phyloP scores from a whole-genome alignment of 1,140 invertebrate species.

The Cotesia typhae region DNA sequence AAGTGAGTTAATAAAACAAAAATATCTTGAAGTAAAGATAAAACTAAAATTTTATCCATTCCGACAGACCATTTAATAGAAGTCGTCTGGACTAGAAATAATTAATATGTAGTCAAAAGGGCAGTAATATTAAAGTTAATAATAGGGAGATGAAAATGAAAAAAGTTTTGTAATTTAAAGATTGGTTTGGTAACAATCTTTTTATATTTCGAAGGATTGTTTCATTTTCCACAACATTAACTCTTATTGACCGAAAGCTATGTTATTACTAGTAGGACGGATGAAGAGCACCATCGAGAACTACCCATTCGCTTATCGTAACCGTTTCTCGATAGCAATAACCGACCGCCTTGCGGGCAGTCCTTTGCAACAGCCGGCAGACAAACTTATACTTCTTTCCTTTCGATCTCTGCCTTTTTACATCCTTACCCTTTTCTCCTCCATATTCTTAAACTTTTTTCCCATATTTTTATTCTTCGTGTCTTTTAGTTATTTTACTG shows the following conservation, averaged over 20 bases:
- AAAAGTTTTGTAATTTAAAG: constrained; percentile 15
- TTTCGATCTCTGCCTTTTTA: no score
- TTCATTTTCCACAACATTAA: constrained; percentile 23
- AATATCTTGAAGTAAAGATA: no score
- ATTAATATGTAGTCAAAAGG: no score
- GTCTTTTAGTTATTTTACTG: not conserved
- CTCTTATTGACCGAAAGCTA: constrained; percentile 4
- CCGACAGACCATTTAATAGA: no score
- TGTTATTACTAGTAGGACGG: constrained; percentile 13
- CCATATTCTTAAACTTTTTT: not conserved
- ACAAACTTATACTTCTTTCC: constrained; percentile 34
- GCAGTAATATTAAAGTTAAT: no score
- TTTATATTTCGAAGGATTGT: constrained; percentile 13
- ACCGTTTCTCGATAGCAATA: constrained; percentile 57
- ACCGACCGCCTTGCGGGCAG: constrained; percentile 31
- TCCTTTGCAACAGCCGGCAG: constrained; percentile 35
- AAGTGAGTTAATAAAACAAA: no score
- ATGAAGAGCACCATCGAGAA: constrained; percentile 27
- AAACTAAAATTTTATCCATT: no score
- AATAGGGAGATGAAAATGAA: not conserved
- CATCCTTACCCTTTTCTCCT: not conserved
- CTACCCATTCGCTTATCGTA: constrained; percentile 38
- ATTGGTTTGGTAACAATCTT: constrained; percentile 8
- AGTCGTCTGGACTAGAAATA: no score
- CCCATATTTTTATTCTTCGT: constrained; percentile 12